These are phyloP conservation scores for Syrphus vitripennis DNA, from an alignment of 2,888 invertebrate genomes.

Conservation along the genomic window DNA sequence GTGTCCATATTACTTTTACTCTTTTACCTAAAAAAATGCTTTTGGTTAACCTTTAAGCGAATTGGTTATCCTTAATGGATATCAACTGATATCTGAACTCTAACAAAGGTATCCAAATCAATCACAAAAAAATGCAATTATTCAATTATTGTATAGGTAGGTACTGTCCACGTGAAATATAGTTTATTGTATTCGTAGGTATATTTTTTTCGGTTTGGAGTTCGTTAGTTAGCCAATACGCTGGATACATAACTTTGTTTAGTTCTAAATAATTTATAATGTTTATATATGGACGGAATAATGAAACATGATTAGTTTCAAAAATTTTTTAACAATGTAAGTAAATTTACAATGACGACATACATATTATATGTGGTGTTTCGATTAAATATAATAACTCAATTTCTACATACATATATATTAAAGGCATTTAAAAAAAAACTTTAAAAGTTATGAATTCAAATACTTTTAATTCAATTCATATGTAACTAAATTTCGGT, in stretches of 20 bases:
- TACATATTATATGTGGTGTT: background rate
- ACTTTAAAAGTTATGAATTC: too few relatives aligned
- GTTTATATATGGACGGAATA: too few relatives aligned
- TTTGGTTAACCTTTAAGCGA: background rate
- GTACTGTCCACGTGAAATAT: background rate
- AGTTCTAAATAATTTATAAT: too few relatives aligned
- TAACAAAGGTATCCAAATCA: background rate
- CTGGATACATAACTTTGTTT: background rate
- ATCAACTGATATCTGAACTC: background rate
- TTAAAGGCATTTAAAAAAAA: too few relatives aligned
- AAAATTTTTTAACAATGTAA: slow-evolving; percentile 10
- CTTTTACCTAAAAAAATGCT: background rate
- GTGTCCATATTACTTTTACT: background rate
- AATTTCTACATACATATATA: too few relatives aligned
- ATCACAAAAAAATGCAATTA: slow-evolving; percentile 40
- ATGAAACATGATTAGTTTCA: slow-evolving; percentile 5
- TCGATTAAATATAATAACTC: too few relatives aligned
- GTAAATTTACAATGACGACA: background rate
- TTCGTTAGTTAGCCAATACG: too few relatives aligned
- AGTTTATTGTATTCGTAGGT: background rate
- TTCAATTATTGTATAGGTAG: background rate
- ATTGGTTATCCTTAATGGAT: background rate
- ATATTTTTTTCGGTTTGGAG: background rate
- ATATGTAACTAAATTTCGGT: too few relatives aligned
- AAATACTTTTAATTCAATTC: too few relatives aligned